Evolutionary conservation across 2,888 invertebrate species (phyloP), one percentile per base, ranked within the genome.

Genomic region (Steinernema scapterisci): DNA sequence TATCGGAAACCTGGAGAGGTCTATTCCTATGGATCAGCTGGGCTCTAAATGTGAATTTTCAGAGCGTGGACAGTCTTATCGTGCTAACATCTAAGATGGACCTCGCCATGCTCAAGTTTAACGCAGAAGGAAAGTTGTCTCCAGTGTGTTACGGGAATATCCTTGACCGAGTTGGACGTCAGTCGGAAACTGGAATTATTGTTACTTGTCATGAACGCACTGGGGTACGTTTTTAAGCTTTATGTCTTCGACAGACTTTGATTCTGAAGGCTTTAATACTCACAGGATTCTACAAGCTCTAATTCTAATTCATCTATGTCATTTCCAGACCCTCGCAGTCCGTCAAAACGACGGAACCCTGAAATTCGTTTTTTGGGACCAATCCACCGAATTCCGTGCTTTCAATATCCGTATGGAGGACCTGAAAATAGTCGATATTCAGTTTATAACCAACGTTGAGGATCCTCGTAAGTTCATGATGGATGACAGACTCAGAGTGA

Each of bases 61-160:
- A 75, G 77, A 25, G 92, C 77, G 95, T 95, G 89, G 96, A 97
- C 89, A 90, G 94, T 74, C 90, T 99, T 56, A 96, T 99, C 88
- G 92, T 99, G 51, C 91, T 99, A 73, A 99, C 99, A 6, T 92
- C 93, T 63, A 92, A 96, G 63, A 95, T 95, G 88, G 95, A 97
- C 91, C 95, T 96, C 1, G 96, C 97, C 94, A 95, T 99, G 86
- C 89, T 99, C 79, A 95, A 96, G 89, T 97, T 95, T 89, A 91
- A 88, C 91, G 85, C 87, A 54, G 87, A 88, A 80, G 91, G 97
- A 74, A 95, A 95, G 87, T 95, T 97, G 25, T 92, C 95, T 71
- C 97, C 97, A 1, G 92, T 93, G 88, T 97, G 97, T 1, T 95
- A 96, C 88, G 97, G 97, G 2, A 95, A 95, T 91, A 95, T 99